phyloP scores from a whole-genome alignment of 2,797 vertebrate genomes.

The Macroramphosus scolopax region DNA sequence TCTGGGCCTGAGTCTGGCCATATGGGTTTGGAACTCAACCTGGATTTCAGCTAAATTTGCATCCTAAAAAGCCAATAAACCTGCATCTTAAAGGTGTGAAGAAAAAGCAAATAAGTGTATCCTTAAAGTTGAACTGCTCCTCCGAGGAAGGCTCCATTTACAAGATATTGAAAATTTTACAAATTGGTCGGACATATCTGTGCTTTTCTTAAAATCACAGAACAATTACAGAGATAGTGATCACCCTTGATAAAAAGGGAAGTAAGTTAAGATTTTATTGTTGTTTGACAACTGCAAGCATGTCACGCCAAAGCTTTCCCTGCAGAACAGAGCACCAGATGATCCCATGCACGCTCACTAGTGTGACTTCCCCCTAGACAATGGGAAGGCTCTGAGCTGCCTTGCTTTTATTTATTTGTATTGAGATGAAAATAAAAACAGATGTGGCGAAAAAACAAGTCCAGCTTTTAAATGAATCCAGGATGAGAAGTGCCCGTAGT shows the following conservation, averaged over 20 bases:
- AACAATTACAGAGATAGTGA: conserved; percentile 6
- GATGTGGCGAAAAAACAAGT: conserved; percentile 39
- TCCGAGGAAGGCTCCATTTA: too few species aligned
- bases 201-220: background rate
- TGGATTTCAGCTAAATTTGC: conserved; percentile 3
- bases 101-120: too few species aligned
- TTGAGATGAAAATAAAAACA: conserved; percentile 61
- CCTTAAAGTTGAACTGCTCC: too few species aligned
- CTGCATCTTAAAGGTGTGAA: background rate
- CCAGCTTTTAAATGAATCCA: conserved; percentile 27
- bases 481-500: conserved; percentile 6
- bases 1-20: background rate
- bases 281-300: too few species aligned
- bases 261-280: conserved; percentile 12
- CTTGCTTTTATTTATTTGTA: conserved; percentile 46
- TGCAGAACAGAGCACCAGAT: conserved; percentile 31
- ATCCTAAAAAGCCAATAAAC: background rate
- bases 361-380: conserved; percentile 39
- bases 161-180: too few species aligned
- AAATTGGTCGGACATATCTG: too few species aligned
- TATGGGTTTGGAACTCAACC: conserved; percentile 2
- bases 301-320: conserved; percentile 34
- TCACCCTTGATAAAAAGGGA: conserved; percentile 13
- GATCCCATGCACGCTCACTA: conserved; percentile 34
- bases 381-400: conserved; percentile 38